phyloP scores from a whole-genome alignment of 2,797 vertebrate species.

The Simalia tracyae region DNA sequence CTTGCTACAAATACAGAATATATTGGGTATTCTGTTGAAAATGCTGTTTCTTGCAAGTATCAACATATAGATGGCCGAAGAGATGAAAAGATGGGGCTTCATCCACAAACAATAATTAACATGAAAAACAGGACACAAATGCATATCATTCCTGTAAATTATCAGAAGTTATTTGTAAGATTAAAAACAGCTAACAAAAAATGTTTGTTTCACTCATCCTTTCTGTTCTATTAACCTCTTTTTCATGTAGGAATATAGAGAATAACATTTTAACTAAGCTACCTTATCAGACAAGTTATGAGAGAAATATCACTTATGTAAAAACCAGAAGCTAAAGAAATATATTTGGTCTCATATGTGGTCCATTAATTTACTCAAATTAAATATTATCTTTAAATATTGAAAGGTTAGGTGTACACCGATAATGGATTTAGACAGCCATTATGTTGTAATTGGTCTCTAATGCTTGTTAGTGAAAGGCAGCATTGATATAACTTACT shows the following conservation, averaged over 20 bases:
- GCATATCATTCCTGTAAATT: constrained; percentile 43
- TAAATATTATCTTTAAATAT: constrained; percentile 97
- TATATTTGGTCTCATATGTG: constrained; percentile 77
- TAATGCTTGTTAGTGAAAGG: constrained; percentile 87
- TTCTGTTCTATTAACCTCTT: constrained; percentile 60
- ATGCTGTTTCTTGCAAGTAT: constrained; percentile 35
- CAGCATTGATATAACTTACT: constrained; percentile 84
- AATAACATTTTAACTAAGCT: constrained; percentile 51
- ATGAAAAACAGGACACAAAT: constrained; percentile 40
- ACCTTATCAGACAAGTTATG: constrained; percentile 56
- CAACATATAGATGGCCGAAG: constrained; percentile 37
- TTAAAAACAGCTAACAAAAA: constrained; percentile 42
- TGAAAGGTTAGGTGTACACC: constrained; percentile 93
- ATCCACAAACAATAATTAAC: constrained; percentile 18
- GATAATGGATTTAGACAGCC: constrained; percentile 92
- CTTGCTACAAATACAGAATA: not conserved
- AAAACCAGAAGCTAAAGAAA: constrained; percentile 77
- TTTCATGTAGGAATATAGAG: constrained; percentile 54
- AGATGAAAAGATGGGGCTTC: constrained; percentile 49
- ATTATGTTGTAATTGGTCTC: constrained; percentile 93
- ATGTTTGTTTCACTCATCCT: constrained; percentile 52
- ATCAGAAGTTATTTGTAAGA: constrained; percentile 43
- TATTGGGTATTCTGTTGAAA: constrained; percentile 10
- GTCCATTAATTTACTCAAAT: constrained; percentile 88
- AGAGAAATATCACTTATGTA: constrained; percentile 69